A percentile compares a stretch with the other conserved stretches of the same genome.
Evolutionary conservation across 2,797 vertebrate genomes (phyloP).

Genomic region (Oreochromis grahami): DNA sequence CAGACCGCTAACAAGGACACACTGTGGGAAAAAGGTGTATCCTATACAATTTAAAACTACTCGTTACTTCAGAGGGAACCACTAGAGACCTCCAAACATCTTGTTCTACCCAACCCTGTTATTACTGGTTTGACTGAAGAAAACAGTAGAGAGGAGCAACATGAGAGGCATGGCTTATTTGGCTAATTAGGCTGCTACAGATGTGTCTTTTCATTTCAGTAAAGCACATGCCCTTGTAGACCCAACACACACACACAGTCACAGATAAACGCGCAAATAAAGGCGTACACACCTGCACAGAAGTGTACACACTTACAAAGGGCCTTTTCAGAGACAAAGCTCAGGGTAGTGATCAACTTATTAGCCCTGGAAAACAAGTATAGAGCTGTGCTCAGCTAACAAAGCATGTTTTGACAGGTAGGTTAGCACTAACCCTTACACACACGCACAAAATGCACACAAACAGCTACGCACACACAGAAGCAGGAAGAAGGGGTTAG

Average conservation of each 20-base stretch:
- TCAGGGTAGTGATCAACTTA: slow-evolving; percentile 53
- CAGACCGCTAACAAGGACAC: slow-evolving; percentile 28
- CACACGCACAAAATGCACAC: slow-evolving; percentile 18
- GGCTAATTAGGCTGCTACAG: slow-evolving; percentile 45
- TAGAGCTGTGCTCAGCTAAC: slow-evolving; percentile 41
- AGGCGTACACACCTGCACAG: slow-evolving; percentile 11
- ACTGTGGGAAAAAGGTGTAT: slow-evolving; percentile 28
- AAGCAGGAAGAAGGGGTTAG: slow-evolving; percentile 58
- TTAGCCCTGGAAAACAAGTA: slow-evolving; percentile 60
- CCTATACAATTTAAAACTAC: slow-evolving; percentile 7
- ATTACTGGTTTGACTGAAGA: slow-evolving; percentile 33
- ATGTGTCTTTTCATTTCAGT: slow-evolving; percentile 26
- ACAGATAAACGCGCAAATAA: not conserved
- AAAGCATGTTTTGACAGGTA: slow-evolving; percentile 76
- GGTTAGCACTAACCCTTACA: slow-evolving; percentile 33
- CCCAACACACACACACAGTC: not conserved
- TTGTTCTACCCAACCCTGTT: slow-evolving; percentile 24
- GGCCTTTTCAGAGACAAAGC: slow-evolving; percentile 25
- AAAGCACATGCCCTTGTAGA: not conserved
- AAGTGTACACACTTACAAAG: slow-evolving; percentile 23
- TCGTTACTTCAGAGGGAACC: slow-evolving; percentile 36
- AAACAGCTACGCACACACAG: slow-evolving; percentile 11
- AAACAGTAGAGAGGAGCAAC: not conserved
- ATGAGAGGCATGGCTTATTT: slow-evolving; percentile 27
- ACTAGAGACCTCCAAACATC: slow-evolving; percentile 8